Conservation (phyloP, 1,140 invertebrate species). For the Diprion similis region DNA sequence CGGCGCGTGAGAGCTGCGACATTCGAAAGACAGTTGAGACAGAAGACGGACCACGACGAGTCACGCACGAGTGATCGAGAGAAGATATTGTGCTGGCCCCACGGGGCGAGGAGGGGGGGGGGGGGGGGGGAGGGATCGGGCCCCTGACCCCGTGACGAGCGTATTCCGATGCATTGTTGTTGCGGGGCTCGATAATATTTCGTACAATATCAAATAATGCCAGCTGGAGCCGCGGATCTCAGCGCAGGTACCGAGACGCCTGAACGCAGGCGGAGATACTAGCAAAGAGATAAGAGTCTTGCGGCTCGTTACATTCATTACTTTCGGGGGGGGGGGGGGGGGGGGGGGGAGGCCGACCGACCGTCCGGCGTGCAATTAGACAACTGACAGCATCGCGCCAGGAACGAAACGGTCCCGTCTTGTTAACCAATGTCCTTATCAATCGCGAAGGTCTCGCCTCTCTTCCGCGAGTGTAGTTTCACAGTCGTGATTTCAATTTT, state of each 20-base stretch:
- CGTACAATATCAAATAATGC: conserved; percentile 41
- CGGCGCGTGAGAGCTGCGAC: conserved; percentile 19
- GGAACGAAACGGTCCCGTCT: not conserved
- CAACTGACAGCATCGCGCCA: not conserved
- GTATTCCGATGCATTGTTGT: conserved; percentile 52
- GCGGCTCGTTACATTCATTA: conserved; percentile 40
- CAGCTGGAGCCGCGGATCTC: not conserved
- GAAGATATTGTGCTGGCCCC: conserved; percentile 11
- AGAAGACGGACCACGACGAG: conserved; percentile 20
- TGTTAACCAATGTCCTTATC: not conserved
- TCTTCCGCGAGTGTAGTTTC: not conserved
- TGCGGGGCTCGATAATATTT: conserved; percentile 30
- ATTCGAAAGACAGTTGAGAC: conserved; percentile 12
- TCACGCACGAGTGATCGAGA: conserved; percentile 42
- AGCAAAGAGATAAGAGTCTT: conserved; percentile 45
- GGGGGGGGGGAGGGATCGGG: conserved; percentile 35
- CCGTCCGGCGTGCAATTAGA: not conserved
- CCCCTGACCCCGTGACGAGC: conserved; percentile 22
- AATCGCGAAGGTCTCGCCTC: not conserved
- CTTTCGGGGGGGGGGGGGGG: not conserved
- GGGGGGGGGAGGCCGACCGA: not conserved
- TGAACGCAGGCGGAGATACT: conserved; percentile 43
- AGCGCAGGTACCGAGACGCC: conserved; percentile 23
- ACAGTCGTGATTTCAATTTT: not conserved
- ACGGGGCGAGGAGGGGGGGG: conserved; percentile 14